Evolutionary conservation across 2,888 invertebrate genomes (phyloP), one percentile per base, ranked within the genome.

Genomic region (Bombylius major): DNA sequence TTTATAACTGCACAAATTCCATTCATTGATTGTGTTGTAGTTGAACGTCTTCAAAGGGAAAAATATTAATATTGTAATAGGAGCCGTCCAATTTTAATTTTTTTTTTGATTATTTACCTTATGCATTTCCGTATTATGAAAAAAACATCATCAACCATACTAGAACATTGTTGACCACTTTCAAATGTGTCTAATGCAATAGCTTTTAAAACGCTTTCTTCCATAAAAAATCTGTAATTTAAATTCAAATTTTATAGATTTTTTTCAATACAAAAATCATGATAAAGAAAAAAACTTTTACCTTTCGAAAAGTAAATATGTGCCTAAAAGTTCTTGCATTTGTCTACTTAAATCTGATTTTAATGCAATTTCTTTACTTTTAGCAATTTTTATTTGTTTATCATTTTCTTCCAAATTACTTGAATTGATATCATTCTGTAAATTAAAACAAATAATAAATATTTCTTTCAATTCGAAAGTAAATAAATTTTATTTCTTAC

Each of bases 1-100:
- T 99, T 99, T 36, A 99, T 84, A 64, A 95, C 90, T 4, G 93
- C 96, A 77, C 99, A 99, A 50, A 92, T 87, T 53, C 95, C 97
- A 75, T 98, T 97, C 57, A 97, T 82, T 69, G 91, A 95, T 67
- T 89, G 88, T 62, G 89, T 90, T 7, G 89, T 86, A 62, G 95
- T 78, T n/a, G 93, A 87, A 61, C 98, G 85, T 62, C 94, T 90
- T 69, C n/a, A 14, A 5, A 11, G 11, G 1, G 39, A 42, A 42
- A 42, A 23, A 23, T 23, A 23, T 23, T 23, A 23, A 42, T 42
- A 11, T 11, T 11, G 8, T 42, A 42, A 2, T 8, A 36, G 3
- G 32, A 47, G 49, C 51, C 23, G 32, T 45, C 33, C 50, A 9
- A 46, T 44, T 49, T 49, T n/a, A n/a, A n/a, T 45, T 48, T 42